Evolutionary conservation across 2,888 invertebrate genomes (phyloP).

Genomic region (Schrankia costaestrigalis): DNA sequence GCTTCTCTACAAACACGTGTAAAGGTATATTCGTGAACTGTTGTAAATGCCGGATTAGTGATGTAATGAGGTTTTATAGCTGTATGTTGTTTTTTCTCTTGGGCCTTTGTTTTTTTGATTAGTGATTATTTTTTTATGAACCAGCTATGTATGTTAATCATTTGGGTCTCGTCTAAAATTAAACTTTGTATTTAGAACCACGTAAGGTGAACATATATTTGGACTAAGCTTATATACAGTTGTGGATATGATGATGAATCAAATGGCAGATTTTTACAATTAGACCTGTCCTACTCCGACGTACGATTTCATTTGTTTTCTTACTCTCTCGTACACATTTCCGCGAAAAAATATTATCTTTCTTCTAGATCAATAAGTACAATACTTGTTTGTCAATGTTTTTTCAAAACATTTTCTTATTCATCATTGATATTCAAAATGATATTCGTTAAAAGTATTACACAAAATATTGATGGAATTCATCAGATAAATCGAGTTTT

Average conservation of each 20-base stretch:
- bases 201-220: too few species aligned
- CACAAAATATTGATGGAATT: slow-evolving; percentile 43
- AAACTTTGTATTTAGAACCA: too few species aligned
- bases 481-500: slow-evolving; percentile 54
- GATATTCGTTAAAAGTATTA: slow-evolving; percentile 6
- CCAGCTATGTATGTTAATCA: too few species aligned
- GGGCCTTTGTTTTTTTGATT: not conserved
- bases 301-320: too few species aligned
- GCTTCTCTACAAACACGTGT: not conserved
- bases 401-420: not conserved
- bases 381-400: too few species aligned
- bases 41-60: not conserved
- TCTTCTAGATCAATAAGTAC: not conserved
- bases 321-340: too few species aligned
- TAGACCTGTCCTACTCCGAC: too few species aligned
- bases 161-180: too few species aligned
- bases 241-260: too few species aligned
- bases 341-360: not conserved
- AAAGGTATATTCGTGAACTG: not conserved
- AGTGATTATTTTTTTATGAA: not conserved
- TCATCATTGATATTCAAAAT: not conserved
- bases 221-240: too few species aligned
- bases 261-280: not conserved
- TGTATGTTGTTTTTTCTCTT: not conserved
- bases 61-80: not conserved